Base-by-base conservation (phyloP, 53 echinoderm and acorn worm genomes). In the Echinometra lucunter region DNA sequence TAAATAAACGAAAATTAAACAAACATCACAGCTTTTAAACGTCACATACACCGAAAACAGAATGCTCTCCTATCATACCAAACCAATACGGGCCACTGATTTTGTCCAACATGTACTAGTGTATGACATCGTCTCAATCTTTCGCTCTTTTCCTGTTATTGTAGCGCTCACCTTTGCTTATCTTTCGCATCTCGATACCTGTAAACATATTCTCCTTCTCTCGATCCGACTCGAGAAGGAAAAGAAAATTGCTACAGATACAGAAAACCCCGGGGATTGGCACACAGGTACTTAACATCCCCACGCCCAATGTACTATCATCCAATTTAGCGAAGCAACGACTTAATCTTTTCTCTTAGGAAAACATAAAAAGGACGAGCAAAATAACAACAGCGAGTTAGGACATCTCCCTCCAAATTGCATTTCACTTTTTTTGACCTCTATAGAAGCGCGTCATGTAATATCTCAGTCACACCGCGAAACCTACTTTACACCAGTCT, bases 261-360 rank as follows among this genome's bases (percentile, higher is more conserved):
- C 40, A 85, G 85, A 85, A 45, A 85, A 23, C 85, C 85, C 85
- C 28, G 3, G 15, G 44, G 85, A 85, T 27, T 47, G 85, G 49
- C 85, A 47, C 85, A 85, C 49, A 49, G 85, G 85, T 47, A 85
- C 85, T 85, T 85, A 45, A 27, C 27, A 85, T 21, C 37, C 85
- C 85, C 85, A 49, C 37, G 49, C 85, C 85, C 28, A 53, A 53
- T 25, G 11, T 47, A 85, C 28, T 30, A 47, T 45, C 45, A 85
- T 85, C 85, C 85, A 85, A 85, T 85, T 85, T 47, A 85, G 53
- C 45, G n/a, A 49, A 85, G 53, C n/a, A 85, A 85, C 47, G 30
- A 49, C 85, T 85, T 85, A 85, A 85, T 45, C 85, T 85, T 78
- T 78, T 78, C 78, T 78, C 78, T 42, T 18, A 78, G 78, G 42